Evolutionary conservation across 2,888 invertebrate genomes (phyloP).

Genomic region (Agriopis aurantiaria): DNA sequence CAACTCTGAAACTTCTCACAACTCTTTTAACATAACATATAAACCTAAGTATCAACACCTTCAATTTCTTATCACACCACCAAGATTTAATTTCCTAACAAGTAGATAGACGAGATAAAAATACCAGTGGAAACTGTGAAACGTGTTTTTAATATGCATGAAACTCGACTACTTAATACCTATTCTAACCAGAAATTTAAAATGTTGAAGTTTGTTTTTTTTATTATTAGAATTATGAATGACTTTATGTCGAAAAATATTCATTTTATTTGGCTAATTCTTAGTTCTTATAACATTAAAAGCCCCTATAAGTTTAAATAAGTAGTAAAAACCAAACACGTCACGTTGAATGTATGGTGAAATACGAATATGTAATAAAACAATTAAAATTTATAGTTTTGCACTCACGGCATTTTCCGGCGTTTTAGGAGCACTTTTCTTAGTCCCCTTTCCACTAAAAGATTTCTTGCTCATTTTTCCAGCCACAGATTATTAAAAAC

Average conservation of each 20-base stretch:
- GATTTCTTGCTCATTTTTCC: conserved; percentile 58
- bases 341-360: not conserved
- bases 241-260: not conserved
- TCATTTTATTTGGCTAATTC: not conserved
- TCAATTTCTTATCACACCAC: not conserved
- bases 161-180: not conserved
- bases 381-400: not conserved
- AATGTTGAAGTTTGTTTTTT: not conserved
- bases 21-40: no score
- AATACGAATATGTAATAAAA: not conserved
- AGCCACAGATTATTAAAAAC: conserved; percentile 19
- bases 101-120: conserved; percentile 4
- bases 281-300: not conserved
- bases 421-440: conserved; percentile 49
- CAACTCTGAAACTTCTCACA: no score
- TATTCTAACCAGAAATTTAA: not conserved
- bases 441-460: conserved; percentile 46
- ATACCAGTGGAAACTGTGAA: not conserved
- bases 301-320: not conserved
- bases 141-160: not conserved
- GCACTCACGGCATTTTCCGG: conserved; percentile 36
- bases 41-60: no score
- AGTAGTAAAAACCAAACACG: not conserved
- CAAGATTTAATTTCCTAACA: not conserved
- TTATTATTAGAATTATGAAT: not conserved